These are phyloP conservation scores for Gastrophryne carolinensis DNA, from an alignment of 2,797 vertebrate genomes.

Conservation along the genomic window DNA sequence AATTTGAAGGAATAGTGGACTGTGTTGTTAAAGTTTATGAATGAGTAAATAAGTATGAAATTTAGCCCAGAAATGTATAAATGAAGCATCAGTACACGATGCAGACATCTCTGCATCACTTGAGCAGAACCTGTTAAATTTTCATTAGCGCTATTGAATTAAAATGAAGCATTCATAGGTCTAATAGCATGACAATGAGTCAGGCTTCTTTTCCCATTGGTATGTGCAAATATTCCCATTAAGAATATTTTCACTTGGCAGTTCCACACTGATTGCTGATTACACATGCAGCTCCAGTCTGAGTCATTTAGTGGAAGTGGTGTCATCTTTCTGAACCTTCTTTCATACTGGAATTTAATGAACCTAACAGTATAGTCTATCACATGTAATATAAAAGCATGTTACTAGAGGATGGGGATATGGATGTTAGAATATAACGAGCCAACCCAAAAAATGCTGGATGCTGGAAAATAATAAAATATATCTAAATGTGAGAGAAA, in stretches of 20 bases:
- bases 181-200: constrained; percentile 21
- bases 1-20: too few relatives aligned
- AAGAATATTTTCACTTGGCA: constrained; percentile 28
- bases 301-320: constrained; percentile 29
- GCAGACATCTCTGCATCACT: background rate
- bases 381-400: background rate
- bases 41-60: too few relatives aligned
- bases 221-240: constrained; percentile 28
- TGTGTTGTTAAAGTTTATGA: too few relatives aligned
- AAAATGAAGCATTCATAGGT: background rate
- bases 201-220: constrained; percentile 17
- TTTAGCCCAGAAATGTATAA: too few relatives aligned
- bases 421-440: too few relatives aligned
- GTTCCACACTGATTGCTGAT: constrained; percentile 12
- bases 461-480: too few relatives aligned
- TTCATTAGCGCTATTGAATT: background rate
- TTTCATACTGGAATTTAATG: background rate
- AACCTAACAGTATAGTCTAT: background rate
- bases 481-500: too few relatives aligned
- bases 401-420: too few relatives aligned
- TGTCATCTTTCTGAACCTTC: constrained; percentile 2
- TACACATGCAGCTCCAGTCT: constrained; percentile 11
- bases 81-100: background rate
- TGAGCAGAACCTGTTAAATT: background rate
- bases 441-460: too few relatives aligned